Conservation (phyloP, 2,888 invertebrate species). For the Pyrrhosoma nymphula region DNA sequence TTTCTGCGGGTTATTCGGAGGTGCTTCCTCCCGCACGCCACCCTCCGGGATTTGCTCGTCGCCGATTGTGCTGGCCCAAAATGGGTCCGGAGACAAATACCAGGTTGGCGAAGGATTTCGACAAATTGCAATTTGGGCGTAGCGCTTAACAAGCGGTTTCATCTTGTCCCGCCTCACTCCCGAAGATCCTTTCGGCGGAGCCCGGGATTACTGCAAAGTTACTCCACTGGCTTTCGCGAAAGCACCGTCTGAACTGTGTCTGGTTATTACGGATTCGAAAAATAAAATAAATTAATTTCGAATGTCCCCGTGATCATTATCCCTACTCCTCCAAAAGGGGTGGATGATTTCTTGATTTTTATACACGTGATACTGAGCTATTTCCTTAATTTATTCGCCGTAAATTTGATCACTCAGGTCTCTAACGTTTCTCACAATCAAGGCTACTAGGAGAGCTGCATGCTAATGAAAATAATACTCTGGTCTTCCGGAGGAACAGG, state of each 20-base stretch:
- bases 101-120: conserved; percentile 28
- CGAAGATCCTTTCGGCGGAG: not conserved
- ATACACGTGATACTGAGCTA: not conserved
- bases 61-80: not conserved
- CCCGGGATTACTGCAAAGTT: not conserved
- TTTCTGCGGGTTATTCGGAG: not conserved
- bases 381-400: not conserved
- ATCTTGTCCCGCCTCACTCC: not conserved
- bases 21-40: not conserved
- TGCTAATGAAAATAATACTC: not conserved
- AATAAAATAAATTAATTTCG: not conserved
- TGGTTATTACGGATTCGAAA: not conserved
- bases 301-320: not conserved
- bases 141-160: conserved; percentile 12
- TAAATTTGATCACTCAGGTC: not conserved
- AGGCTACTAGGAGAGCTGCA: not conserved
- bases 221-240: not conserved
- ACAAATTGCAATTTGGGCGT: conserved; percentile 24
- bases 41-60: not conserved
- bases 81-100: not conserved
- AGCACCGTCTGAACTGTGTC: not conserved
- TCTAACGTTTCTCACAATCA: not conserved
- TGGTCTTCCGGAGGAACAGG: not conserved
- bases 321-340: not conserved
- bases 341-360: not conserved